Evolutionary conservation across 1,140 invertebrate genomes (phyloP), one percentile per base, ranked within the genome.

Genomic region (Heterodera schachtii): DNA sequence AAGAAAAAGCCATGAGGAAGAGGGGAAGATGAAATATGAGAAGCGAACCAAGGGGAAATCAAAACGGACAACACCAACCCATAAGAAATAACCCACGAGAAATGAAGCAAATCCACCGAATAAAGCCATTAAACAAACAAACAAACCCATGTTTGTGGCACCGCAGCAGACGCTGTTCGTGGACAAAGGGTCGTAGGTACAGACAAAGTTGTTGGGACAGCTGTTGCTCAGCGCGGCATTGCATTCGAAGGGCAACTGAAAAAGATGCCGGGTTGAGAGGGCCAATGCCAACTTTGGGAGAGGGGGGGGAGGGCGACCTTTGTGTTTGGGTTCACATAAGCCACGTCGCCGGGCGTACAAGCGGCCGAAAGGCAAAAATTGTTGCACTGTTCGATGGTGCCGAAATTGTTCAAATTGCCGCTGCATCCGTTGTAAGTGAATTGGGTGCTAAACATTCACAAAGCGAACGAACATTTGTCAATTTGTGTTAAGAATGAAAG

Each of bases 371-470:
- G 80, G 80, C 87, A 88, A 79, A 90, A 88, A 77, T 88, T 88
- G 82, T 88, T 88, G 69, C 87, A 88, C 77, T 88, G 84, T 73
- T 89, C 87, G 49, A 89, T 41, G 0, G 87, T 90, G 44, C 83
- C 86, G 79, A 89, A 89, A 71, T 89, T 89, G 84, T 82, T 82
- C 44, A 84, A 13, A 52, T 84, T 85, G 44, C 88, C 88, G 73
- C 79, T 85, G 81, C 88, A 89, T 60, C 88, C 88, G 78, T 89
- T 88, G 85, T 90, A 89, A 13, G 87, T 90, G 78, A 89, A 89
- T 80, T 87, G 88, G 7, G 87, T 90, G 82, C 88, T 41, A 71
- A 71, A 46, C 31, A 31, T 31, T 31, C 31, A 1, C 1, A 41
- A 71, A 31, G n/a, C n/a, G 8, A 70, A 21, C 31, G 67, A n/a